Base-by-base conservation (phyloP, 2,113 vertebrate genomes). In the Rutilus rutilus region DNA sequence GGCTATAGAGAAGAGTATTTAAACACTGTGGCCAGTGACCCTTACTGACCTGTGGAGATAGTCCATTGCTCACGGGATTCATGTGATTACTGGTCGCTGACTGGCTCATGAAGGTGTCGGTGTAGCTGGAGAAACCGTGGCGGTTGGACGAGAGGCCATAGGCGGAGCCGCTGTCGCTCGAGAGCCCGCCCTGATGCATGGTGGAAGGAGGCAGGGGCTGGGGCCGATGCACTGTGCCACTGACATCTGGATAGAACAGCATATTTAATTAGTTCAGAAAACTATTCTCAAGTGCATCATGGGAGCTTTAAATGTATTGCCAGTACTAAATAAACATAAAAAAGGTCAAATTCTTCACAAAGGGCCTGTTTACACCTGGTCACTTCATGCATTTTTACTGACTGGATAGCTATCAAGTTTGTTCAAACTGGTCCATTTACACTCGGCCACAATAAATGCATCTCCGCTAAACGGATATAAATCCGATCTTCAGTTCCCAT, bases 61-160 rank as follows among this genome's bases (percentile, higher is more conserved):
- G 97, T 82, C 98, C 97, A 1, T 97, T 97, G 95, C 96, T 97
- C 90, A 98, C 97, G 0, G 96, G 95, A 90, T 97, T 98, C 96
- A 98, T 97, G 91, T 98, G 97, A 93, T 97, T 98, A 91, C 94
- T 93, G 2, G 96, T 95, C 0, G 96, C 95, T 0, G 96, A 88
- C 0, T 96, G 95, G 86, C 95, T 97, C 96, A 99, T 98, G 94
- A 99, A 99, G 88, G 95, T 96, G 92, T 99, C 98, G 0, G 97
- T 96, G 93, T 99, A 99, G 94, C 95, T 97, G 93, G 97, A 97
- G 94, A 99, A 99, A 88, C 97, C 78, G 79, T 98, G 97, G 15
- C 97, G 95, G 69, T 94, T 95, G 73, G 95, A 93, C 25, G 95
- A 75, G 84, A 98, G 94, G 27, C 97, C 97, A 0, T 98, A 99